Evolutionary conservation across 2,797 vertebrate species (phyloP).

Genomic region (Enteromius anoplus): DNA sequence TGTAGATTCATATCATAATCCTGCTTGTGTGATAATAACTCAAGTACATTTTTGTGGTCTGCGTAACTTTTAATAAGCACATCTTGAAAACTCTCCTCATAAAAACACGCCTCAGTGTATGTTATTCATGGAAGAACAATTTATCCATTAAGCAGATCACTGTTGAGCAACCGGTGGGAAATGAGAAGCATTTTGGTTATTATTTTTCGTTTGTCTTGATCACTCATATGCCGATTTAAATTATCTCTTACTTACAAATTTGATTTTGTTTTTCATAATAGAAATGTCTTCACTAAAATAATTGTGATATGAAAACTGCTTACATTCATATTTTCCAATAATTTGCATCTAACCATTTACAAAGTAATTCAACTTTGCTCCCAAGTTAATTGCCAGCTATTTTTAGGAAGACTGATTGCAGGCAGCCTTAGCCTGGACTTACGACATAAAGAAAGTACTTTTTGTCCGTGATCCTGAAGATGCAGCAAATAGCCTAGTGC

Average conservation of each 20-base stretch:
- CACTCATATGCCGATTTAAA: conserved; percentile 15
- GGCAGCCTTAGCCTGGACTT: not conserved
- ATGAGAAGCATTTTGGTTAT: not conserved
- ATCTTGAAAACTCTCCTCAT: not conserved
- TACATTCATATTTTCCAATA: not conserved
- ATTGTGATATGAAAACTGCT: conserved; percentile 22
- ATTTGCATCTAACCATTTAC: conserved; percentile 6
- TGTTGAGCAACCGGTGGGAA: conserved; percentile 24
- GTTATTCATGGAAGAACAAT: conserved; percentile 24
- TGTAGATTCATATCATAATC: not conserved
- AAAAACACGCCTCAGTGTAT: not conserved
- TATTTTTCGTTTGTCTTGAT: conserved; percentile 4
- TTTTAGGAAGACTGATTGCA: conserved; percentile 16
- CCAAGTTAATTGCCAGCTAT: conserved; percentile 39
- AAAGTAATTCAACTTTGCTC: conserved; percentile 25
- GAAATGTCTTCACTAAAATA: not conserved
- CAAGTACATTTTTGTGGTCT: not conserved
- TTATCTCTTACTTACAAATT: conserved; percentile 12
- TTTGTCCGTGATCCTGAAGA: conserved; percentile 32
- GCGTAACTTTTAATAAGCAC: not conserved
- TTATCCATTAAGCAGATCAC: conserved; percentile 30
- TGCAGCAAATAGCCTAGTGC: conserved; percentile 8
- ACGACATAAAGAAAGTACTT: conserved; percentile 15
- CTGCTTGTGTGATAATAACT: not conserved
- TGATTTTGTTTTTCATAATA: conserved; percentile 20